Percentiles rank a stretch among this genome's conserved stretches.
phyloP scores from a whole-genome alignment of 2,113 vertebrate genomes.

The Corvus hawaiiensis region DNA sequence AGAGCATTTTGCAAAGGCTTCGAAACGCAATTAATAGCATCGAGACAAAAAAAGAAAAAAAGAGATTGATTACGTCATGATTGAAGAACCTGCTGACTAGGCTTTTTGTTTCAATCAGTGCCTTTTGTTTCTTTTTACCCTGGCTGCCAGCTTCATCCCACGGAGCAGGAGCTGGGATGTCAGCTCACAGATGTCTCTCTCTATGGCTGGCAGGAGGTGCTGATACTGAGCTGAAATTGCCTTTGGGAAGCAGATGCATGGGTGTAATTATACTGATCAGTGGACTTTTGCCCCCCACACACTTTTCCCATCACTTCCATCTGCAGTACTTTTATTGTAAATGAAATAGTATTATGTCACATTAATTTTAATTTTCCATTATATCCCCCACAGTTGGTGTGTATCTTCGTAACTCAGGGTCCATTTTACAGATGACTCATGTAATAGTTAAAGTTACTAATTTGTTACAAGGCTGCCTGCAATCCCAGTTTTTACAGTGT shows the following conservation, averaged over 20 bases:
- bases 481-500: background rate
- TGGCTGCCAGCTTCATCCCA: background rate
- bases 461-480: background rate
- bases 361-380: slow-evolving; percentile 12
- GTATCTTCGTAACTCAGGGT: background rate
- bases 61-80: background rate
- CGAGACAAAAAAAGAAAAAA: background rate
- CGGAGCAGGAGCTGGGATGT: background rate
- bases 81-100: background rate
- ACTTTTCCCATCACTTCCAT: slow-evolving; percentile 4
- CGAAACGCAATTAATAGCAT: background rate
- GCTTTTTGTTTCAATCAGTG: background rate
- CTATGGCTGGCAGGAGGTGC: background rate
- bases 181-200: background rate
- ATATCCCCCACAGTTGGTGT: background rate
- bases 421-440: background rate
- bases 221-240: background rate
- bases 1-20: background rate
- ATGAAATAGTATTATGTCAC: background rate
- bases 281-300: background rate
- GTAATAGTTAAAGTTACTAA: background rate
- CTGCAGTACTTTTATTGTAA: background rate
- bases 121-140: background rate
- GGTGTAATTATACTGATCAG: background rate
- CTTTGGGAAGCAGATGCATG: background rate